Percentiles rank a stretch among this genome's conserved stretches.
phyloP scores from a whole-genome alignment of 1,140 invertebrate species.

The Trigoniulus corallinus region DNA sequence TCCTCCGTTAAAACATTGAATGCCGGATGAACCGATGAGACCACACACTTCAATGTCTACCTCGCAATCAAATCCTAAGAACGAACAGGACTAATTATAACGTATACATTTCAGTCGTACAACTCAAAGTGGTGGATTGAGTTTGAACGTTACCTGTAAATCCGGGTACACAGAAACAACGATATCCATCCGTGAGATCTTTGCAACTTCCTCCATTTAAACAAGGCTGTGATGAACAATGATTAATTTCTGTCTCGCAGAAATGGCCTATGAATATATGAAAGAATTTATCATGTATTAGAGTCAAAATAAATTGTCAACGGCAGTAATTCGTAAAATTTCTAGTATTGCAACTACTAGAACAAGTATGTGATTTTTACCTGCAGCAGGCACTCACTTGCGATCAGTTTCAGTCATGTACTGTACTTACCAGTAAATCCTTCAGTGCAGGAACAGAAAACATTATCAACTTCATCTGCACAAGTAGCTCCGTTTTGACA shows the following conservation, averaged over 20 bases:
- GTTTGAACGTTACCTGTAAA: slow-evolving; percentile 49
- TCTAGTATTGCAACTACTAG: too few species aligned
- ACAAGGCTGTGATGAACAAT: slow-evolving; percentile 64
- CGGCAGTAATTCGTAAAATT: too few species aligned
- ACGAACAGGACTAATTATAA: not conserved
- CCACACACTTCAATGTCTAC: slow-evolving; percentile 29
- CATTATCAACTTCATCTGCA: slow-evolving; percentile 42
- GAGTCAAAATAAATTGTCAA: too few species aligned
- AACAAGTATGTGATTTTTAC: too few species aligned
- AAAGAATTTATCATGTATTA: too few species aligned
- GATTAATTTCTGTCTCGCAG: slow-evolving; percentile 70
- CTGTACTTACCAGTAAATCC: slow-evolving; percentile 49
- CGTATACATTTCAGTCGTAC: not conserved
- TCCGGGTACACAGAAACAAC: slow-evolving; percentile 73
- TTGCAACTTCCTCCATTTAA: slow-evolving; percentile 75
- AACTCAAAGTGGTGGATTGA: not conserved
- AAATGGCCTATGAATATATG: slow-evolving; percentile 15
- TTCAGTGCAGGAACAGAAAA: slow-evolving; percentile 51
- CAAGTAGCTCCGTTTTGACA: slow-evolving; percentile 61
- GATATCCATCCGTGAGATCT: slow-evolving; percentile 61
- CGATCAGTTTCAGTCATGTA: too few species aligned
- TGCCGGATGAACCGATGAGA: slow-evolving; percentile 29
- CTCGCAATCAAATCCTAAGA: slow-evolving; percentile 41
- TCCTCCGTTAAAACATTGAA: slow-evolving; percentile 40
- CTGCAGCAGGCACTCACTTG: too few species aligned